phyloP scores from a whole-genome alignment of 1,140 invertebrate genomes.

The Microvelia longipes region DNA sequence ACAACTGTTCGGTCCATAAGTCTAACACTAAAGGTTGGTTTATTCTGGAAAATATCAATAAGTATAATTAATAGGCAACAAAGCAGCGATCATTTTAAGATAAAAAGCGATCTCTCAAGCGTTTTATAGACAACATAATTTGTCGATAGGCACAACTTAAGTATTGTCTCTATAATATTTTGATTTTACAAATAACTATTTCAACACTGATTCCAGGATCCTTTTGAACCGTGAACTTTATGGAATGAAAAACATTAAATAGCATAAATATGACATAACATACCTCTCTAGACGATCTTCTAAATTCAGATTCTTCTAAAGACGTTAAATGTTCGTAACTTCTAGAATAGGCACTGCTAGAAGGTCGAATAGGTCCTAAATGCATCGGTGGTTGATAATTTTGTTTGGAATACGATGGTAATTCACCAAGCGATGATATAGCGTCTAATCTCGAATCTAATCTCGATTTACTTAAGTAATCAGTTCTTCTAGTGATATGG shows the following conservation, averaged over 20 bases:
- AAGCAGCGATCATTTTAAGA: no score
- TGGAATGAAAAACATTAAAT: no score
- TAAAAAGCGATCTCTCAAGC: no score
- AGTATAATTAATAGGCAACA: no score
- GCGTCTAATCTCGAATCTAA: neutral
- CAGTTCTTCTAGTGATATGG: neutral
- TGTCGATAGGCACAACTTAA: no score
- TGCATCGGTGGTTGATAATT: neutral
- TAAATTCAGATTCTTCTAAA: neutral
- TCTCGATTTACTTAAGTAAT: neutral
- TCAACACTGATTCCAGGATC: no score
- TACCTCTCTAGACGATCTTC: neutral
- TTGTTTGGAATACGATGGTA: neutral
- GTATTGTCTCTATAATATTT: no score
- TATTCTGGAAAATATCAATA: neutral
- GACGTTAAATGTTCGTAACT: neutral
- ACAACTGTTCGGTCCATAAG: conserved; percentile 59
- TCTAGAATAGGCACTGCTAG: neutral
- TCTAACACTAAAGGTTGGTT: conserved; percentile 36
- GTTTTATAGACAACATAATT: no score
- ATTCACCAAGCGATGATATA: neutral
- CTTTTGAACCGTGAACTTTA: no score
- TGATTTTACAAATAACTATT: no score
- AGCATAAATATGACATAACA: no score
- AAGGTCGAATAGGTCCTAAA: neutral